A percentile compares a stretch with the other conserved stretches of the same genome.
Conservation (phyloP, 2,888 invertebrate genomes). For the Drosophila conformis region DNA sequence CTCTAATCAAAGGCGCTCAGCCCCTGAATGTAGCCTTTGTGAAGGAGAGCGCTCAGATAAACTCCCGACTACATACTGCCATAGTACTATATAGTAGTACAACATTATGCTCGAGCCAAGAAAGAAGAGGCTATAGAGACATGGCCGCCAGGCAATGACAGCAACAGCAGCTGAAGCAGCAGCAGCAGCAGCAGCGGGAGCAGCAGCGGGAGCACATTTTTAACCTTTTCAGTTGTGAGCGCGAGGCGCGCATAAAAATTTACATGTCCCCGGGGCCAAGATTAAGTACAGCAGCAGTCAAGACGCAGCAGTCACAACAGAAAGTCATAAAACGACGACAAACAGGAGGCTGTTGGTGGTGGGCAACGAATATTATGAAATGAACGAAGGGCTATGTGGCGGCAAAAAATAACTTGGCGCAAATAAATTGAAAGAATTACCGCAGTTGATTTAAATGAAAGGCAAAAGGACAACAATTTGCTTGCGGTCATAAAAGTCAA, state of each 20-base stretch:
- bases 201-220: constrained; percentile 55
- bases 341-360: not conserved
- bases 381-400: constrained; percentile 2
- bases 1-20: constrained; percentile 80
- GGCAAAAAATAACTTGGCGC: constrained; percentile 37
- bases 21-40: constrained; percentile 81
- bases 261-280: constrained; percentile 83
- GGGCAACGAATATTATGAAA: constrained; percentile 46
- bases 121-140: constrained; percentile 78
- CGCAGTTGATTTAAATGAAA: constrained; percentile 82
- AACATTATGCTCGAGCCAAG: constrained; percentile 50
- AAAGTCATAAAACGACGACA: constrained; percentile 68
- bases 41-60: constrained; percentile 68
- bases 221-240: constrained; percentile 66
- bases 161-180: constrained; percentile 24
- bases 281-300: constrained; percentile 77
- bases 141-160: constrained; percentile 68
- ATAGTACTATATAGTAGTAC: constrained; percentile 17
- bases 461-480: constrained; percentile 79
- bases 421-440: constrained; percentile 82
- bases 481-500: constrained; percentile 79
- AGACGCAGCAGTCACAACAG: constrained; percentile 51
- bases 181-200: constrained; percentile 7
- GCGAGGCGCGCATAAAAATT: constrained; percentile 76
- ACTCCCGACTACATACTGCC: constrained; percentile 39